These are phyloP conservation scores for Drosophila barbarae DNA, from an alignment of 2,888 invertebrate genomes.

Conservation along the genomic window DNA sequence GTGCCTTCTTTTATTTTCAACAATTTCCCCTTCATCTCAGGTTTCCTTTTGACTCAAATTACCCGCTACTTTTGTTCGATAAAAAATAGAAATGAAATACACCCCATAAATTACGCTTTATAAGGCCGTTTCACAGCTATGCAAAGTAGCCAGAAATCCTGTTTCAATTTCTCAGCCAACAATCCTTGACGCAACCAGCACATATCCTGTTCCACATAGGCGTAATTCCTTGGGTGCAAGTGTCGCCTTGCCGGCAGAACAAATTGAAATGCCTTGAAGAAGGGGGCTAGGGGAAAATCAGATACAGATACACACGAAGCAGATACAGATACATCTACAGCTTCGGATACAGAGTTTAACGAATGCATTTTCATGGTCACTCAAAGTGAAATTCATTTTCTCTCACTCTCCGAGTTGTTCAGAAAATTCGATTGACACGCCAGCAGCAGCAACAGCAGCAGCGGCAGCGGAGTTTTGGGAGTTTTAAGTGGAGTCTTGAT, in stretches of 20 bases:
- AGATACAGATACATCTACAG: slow-evolving; percentile 9
- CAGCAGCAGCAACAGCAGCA: slow-evolving; percentile 2
- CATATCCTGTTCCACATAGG: slow-evolving; percentile 54
- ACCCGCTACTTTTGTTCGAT: slow-evolving; percentile 9
- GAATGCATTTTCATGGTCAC: slow-evolving; percentile 75
- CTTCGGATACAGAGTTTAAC: slow-evolving; percentile 53
- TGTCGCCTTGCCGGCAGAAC: slow-evolving; percentile 66
- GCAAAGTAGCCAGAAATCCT: slow-evolving; percentile 65
- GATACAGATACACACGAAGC: slow-evolving; percentile 6
- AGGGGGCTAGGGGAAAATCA: slow-evolving; percentile 10
- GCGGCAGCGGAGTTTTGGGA: slow-evolving; percentile 13
- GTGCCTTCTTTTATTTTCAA: background rate
- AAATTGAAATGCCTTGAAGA: slow-evolving; percentile 54
- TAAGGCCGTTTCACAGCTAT: slow-evolving; percentile 35
- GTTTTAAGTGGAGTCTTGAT: slow-evolving; percentile 48
- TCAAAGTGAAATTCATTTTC: slow-evolving; percentile 63
- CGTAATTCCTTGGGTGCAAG: slow-evolving; percentile 62
- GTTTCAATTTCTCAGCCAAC: slow-evolving; percentile 48
- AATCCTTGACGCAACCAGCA: slow-evolving; percentile 23
- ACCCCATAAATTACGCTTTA: slow-evolving; percentile 42
- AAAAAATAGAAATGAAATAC: slow-evolving; percentile 19
- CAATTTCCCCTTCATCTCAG: slow-evolving; percentile 17
- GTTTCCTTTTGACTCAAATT: slow-evolving; percentile 15
- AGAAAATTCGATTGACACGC: slow-evolving; percentile 54
- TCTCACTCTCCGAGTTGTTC: slow-evolving; percentile 5